Evolutionary conservation across 2,888 invertebrate species (phyloP).

Genomic region (Pycnomerus fuliginosus): DNA sequence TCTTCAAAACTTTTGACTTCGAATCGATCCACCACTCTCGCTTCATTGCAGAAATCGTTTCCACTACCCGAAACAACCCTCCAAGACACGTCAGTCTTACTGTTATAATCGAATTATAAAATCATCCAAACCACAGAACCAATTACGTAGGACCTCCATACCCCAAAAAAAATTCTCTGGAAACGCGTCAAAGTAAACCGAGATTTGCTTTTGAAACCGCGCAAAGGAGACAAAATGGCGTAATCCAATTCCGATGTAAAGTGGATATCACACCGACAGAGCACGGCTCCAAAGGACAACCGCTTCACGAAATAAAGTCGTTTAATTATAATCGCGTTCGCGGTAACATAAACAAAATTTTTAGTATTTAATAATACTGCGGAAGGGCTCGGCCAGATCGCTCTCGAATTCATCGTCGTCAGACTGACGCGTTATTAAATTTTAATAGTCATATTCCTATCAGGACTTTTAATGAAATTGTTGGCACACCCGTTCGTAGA

Average conservation of each 20-base stretch:
- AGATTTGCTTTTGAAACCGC: conserved; percentile 7
- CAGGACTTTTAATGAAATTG: conserved; percentile 34
- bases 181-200: conserved; percentile 7
- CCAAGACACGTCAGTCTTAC: too few relatives aligned
- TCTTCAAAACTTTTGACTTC: too few relatives aligned
- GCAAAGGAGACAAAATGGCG: conserved; percentile 6
- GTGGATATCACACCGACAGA: not conserved
- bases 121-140: too few relatives aligned
- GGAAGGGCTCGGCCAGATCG: conserved; percentile 2
- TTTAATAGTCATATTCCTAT: conserved; percentile 35
- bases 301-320: not conserved
- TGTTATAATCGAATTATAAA: too few relatives aligned
- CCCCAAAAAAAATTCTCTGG: too few relatives aligned
- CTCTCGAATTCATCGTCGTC: conserved; percentile 8
- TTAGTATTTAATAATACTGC: too few relatives aligned
- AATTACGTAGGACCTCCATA: too few relatives aligned
- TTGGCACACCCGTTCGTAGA: conserved; percentile 32
- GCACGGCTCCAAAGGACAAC: not conserved
- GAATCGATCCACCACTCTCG: too few relatives aligned
- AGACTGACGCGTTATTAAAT: conserved; percentile 26
- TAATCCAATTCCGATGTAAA: conserved; percentile 2
- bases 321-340: too few relatives aligned
- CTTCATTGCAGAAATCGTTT: too few relatives aligned
- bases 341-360: too few relatives aligned
- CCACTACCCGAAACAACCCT: too few relatives aligned